These are phyloP conservation scores for Anthopleura xanthogrammica DNA, from an alignment of 92 coral and sea anemone genomes.

Conservation along the genomic window DNA sequence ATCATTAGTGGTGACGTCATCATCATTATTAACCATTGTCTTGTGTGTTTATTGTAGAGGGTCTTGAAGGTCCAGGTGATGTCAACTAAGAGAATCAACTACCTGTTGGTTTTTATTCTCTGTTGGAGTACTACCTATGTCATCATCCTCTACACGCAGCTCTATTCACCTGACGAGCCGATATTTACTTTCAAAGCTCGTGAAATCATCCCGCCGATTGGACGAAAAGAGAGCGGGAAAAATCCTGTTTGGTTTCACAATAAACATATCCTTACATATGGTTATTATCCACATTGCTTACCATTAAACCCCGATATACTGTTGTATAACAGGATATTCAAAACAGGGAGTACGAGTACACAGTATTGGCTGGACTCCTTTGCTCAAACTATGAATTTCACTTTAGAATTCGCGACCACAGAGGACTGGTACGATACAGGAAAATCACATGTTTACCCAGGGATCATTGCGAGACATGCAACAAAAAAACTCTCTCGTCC, in stretches of 20 bases:
- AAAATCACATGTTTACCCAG: conserved; percentile 59
- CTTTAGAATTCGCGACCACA: conserved; percentile 57
- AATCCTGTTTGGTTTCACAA: background rate
- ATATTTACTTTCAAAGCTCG: background rate
- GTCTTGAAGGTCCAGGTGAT: background rate
- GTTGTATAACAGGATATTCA: conserved; percentile 66
- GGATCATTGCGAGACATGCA: conserved; percentile 62
- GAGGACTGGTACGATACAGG: conserved; percentile 90
- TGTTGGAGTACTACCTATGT: conserved; percentile 6
- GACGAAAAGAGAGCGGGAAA: background rate
- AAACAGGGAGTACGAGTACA: conserved; percentile 74
- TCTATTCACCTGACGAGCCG: background rate
- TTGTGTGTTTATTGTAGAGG: background rate
- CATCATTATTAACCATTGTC: too few relatives aligned
- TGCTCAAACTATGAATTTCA: conserved; percentile 29
- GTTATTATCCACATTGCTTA: conserved; percentile 25
- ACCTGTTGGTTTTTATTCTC: background rate
- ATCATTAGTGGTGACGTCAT: too few relatives aligned
- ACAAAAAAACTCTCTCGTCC: conserved; percentile 34
- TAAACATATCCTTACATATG: background rate
- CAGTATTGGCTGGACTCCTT: conserved; percentile 20
- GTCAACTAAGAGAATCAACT: background rate
- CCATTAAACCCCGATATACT: conserved; percentile 63
- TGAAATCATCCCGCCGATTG: background rate
- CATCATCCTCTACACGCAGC: background rate